A percentile compares a stretch with the other conserved stretches of the same genome.
These are phyloP conservation scores for Anolis sagrei DNA, from an alignment of 2,113 vertebrate genomes.

Conservation along the genomic window DNA sequence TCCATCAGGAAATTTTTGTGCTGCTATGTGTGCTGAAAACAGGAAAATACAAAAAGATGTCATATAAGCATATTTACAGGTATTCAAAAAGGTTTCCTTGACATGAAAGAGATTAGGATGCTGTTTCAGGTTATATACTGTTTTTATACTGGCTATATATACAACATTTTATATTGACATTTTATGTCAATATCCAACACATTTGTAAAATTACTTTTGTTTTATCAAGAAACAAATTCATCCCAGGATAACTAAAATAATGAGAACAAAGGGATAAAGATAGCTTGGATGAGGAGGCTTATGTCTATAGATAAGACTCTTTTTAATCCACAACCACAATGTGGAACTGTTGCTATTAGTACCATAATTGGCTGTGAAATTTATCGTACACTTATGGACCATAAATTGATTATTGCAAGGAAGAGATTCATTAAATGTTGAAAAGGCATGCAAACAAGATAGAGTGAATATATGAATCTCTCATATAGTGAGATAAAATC, in stretches of 20 bases:
- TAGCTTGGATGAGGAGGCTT: background rate
- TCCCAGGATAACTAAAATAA: background rate
- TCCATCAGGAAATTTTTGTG: constrained; percentile 45
- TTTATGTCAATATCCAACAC: background rate
- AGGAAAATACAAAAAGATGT: constrained; percentile 50
- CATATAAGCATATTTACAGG: background rate
- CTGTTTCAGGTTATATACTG: background rate
- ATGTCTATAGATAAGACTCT: background rate
- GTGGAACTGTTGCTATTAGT: constrained; percentile 32
- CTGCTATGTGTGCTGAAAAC: constrained; percentile 32
- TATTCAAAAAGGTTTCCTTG: background rate
- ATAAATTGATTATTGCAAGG: background rate
- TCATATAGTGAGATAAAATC: background rate
- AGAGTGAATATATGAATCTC: background rate
- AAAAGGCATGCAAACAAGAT: background rate
- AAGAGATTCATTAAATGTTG: background rate
- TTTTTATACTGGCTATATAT: background rate
- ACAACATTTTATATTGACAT: background rate
- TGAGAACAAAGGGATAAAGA: background rate
- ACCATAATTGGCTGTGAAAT: constrained; percentile 47
- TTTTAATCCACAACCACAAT: background rate
- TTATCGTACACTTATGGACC: background rate
- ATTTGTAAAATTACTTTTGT: background rate
- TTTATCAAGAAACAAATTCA: background rate
- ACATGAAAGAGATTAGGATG: background rate